Base-by-base conservation (phyloP, 2,888 invertebrate species). In the Kryphioiulus occultus region DNA sequence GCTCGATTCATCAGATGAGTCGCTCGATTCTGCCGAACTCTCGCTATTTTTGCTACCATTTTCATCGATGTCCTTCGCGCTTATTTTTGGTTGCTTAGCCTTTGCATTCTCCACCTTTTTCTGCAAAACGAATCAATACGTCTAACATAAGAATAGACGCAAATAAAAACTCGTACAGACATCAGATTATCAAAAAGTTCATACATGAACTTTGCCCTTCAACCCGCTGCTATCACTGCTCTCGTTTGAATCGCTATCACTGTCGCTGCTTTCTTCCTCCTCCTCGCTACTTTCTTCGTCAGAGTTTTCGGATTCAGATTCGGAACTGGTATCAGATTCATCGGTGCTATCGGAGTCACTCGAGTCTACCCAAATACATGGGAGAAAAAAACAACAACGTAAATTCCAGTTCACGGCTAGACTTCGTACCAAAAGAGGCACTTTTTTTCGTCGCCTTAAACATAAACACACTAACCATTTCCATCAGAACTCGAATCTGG, bases 401-500 rank as follows among this genome's bases (percentile, higher is more conserved):
- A n/a, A n/a, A n/a, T n/a, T n/a, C n/a, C n/a, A n/a, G n/a, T n/a
- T n/a, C n/a, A n/a, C n/a, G n/a, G n/a, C n/a, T n/a, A n/a, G n/a
- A n/a, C n/a, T n/a, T n/a, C n/a, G n/a, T n/a, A n/a, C n/a, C n/a
- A n/a, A n/a, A n/a, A n/a, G n/a, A n/a, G n/a, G n/a, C n/a, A n/a
- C n/a, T n/a, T n/a, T n/a, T n/a, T n/a, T n/a, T n/a, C n/a, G n/a
- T n/a, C n/a, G n/a, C n/a, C n/a, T n/a, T n/a, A n/a, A n/a, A n/a
- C n/a, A n/a, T n/a, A n/a, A 7, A 35, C 7, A 35, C 7, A 22
- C 26, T 59, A 32, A 88, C 42, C 30, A n/a, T 47, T 84, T 26
- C 86, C 35, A 35, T 35, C 47, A 1, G 88, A 89, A 87, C 90
- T 90, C 7, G 91, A 91, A 88, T 92, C 92, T 32, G 93, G 93